Conservation (phyloP, 2,113 vertebrate species). For the Chionomys nivalis region DNA sequence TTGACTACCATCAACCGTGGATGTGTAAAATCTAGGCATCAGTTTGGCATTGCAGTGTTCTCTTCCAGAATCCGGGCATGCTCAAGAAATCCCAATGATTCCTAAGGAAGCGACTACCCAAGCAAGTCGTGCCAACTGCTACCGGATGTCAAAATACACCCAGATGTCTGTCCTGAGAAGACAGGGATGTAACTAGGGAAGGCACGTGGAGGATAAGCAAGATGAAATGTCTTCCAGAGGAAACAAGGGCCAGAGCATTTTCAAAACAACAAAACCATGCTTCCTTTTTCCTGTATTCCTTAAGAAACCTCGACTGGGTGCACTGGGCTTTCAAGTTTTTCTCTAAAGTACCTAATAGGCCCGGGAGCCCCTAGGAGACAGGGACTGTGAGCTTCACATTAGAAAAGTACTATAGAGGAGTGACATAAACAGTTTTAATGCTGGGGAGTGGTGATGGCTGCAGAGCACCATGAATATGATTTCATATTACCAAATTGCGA, state of each 20-base stretch:
- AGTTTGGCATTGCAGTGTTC: not conserved
- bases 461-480: not conserved
- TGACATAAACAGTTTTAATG: not conserved
- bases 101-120: constrained; percentile 13
- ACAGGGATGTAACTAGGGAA: not conserved
- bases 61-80: not conserved
- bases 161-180: not conserved
- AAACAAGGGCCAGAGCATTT: not conserved
- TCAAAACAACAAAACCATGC: not conserved
- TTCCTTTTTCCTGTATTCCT: not conserved
- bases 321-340: not conserved
- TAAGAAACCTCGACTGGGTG: not conserved
- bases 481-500: not conserved
- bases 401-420: not conserved
- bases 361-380: not conserved
- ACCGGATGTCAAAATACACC: constrained; percentile 21
- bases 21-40: not conserved
- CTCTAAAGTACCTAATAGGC: not conserved
- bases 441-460: not conserved
- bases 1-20: not conserved
- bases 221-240: not conserved
- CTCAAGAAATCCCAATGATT: constrained; percentile 21
- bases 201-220: not conserved
- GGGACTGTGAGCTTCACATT: not conserved
- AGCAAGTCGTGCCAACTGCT: constrained; percentile 46